A percentile compares a stretch with the other conserved stretches of the same genome.
These are phyloP conservation scores for Microplitis demolitor DNA, from an alignment of 1,140 invertebrate genomes.

Conservation along the genomic window DNA sequence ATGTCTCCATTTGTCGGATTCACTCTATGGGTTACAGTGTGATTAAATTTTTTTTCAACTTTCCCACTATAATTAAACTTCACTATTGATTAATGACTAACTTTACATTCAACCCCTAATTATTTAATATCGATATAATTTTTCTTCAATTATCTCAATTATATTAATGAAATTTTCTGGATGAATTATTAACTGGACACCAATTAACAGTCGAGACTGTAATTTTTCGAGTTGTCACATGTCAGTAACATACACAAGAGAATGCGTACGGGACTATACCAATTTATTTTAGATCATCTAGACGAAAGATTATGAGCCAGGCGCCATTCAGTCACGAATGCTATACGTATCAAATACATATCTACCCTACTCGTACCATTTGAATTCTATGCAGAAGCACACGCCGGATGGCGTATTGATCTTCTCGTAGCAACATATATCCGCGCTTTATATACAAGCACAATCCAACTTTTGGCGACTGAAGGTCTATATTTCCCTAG, in stretches of 20 bases:
- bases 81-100: too few species aligned
- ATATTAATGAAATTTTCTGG: too few species aligned
- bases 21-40: not conserved
- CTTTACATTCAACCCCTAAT: too few species aligned
- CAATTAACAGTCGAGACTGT: not conserved
- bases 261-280: not conserved
- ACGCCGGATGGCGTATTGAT: slow-evolving; percentile 59
- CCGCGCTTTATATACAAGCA: slow-evolving; percentile 53
- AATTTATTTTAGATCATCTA: not conserved
- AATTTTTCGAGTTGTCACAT: too few species aligned
- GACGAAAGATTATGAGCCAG: not conserved
- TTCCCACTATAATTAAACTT: slow-evolving; percentile 8
- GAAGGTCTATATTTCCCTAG: slow-evolving; percentile 62
- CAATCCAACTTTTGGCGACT: slow-evolving; percentile 55
- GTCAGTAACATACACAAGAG: not conserved
- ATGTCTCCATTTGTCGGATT: not conserved
- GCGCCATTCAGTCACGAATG: too few species aligned
- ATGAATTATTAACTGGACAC: slow-evolving; percentile 16
- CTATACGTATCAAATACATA: slow-evolving; percentile 21
- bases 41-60: slow-evolving; percentile 36
- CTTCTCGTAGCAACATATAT: slow-evolving; percentile 53
- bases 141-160: too few species aligned
- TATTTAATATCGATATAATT: too few species aligned
- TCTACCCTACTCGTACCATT: slow-evolving; percentile 47
- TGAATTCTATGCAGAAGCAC: slow-evolving; percentile 51